Evolutionary conservation across 2,113 vertebrate genomes (phyloP).

Genomic region (Pao palembangensis): DNA sequence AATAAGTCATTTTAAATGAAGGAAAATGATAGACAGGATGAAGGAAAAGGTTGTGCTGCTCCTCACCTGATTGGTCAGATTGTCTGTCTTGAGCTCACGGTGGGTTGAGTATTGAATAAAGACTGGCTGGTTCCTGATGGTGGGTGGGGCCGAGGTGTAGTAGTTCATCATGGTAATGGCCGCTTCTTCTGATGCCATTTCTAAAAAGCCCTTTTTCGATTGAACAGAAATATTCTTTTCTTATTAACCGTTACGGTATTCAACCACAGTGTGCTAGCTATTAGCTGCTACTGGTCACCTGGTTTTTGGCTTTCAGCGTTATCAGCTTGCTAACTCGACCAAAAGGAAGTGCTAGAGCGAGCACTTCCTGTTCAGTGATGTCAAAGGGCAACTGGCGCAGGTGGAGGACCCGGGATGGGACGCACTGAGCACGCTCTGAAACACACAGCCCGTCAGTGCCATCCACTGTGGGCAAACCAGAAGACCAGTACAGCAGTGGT

Average conservation of each 20-base stretch:
- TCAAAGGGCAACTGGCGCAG: constrained; percentile 48
- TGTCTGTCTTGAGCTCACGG: constrained; percentile 57
- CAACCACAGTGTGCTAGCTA: not conserved
- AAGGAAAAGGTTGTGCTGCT: too few species aligned
- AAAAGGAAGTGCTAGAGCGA: constrained; percentile 42
- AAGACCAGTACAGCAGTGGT: not conserved
- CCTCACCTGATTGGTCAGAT: constrained; percentile 48
- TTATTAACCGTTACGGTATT: too few species aligned
- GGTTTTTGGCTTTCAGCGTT: constrained; percentile 41
- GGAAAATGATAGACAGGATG: too few species aligned
- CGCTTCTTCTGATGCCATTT: constrained; percentile 54
- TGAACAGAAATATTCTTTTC: too few species aligned
- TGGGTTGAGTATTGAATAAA: constrained; percentile 60
- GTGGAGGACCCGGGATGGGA: constrained; percentile 51
- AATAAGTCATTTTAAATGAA: not conserved
- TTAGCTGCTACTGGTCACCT: constrained; percentile 17
- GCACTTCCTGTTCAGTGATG: constrained; percentile 58
- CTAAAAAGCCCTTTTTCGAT: constrained; percentile 41
- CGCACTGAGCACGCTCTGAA: constrained; percentile 48
- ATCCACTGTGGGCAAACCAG: constrained; percentile 37
- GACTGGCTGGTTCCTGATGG: constrained; percentile 57
- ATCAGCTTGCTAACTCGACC: constrained; percentile 48
- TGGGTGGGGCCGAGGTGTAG: constrained; percentile 49
- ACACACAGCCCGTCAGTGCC: constrained; percentile 49
- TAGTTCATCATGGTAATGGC: constrained; percentile 59